Percentiles rank a stretch among this genome's conserved stretches.
These are phyloP conservation scores for Uria aalge DNA, from an alignment of 2,113 vertebrate species.

Conservation along the genomic window DNA sequence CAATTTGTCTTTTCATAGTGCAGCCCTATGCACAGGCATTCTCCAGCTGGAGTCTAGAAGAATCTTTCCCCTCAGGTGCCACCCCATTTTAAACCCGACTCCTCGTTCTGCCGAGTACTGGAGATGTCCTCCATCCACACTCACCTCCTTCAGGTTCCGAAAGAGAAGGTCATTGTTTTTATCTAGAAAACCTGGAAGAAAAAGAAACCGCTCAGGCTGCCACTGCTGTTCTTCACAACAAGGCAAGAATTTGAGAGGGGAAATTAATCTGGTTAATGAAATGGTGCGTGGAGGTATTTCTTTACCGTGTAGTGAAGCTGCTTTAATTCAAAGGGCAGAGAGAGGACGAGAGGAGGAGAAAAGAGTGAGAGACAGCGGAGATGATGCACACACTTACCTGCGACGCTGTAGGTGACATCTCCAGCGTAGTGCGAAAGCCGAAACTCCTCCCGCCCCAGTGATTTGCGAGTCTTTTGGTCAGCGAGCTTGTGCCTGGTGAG, in stretches of 20 bases:
- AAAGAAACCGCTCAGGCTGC: slow-evolving; percentile 12
- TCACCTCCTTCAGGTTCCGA: slow-evolving; percentile 96
- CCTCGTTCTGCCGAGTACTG: neutral
- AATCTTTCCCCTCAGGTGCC: neutral
- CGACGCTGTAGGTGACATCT: slow-evolving; percentile 95
- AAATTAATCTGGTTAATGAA: neutral
- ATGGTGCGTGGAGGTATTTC: neutral
- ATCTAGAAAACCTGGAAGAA: slow-evolving; percentile 90
- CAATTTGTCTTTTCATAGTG: neutral
- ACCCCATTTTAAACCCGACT: neutral
- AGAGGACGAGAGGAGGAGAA: neutral
- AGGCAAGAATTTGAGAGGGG: neutral
- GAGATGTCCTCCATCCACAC: neutral
- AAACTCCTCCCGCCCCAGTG: slow-evolving; percentile 91
- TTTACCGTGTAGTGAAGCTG: neutral
- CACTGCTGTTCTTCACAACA: neutral
- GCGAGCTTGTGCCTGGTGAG: slow-evolving; percentile 90
- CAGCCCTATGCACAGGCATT: neutral
- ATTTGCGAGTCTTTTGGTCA: slow-evolving; percentile 93
- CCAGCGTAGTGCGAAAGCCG: slow-evolving; percentile 93
- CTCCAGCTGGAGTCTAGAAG: neutral
- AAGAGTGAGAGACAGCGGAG: neutral
- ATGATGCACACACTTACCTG: slow-evolving; percentile 68
- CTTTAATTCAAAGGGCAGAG: neutral
- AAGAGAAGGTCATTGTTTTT: slow-evolving; percentile 99